Conservation (phyloP, 2,888 invertebrate species). For the Campopleginae sp. region DNA sequence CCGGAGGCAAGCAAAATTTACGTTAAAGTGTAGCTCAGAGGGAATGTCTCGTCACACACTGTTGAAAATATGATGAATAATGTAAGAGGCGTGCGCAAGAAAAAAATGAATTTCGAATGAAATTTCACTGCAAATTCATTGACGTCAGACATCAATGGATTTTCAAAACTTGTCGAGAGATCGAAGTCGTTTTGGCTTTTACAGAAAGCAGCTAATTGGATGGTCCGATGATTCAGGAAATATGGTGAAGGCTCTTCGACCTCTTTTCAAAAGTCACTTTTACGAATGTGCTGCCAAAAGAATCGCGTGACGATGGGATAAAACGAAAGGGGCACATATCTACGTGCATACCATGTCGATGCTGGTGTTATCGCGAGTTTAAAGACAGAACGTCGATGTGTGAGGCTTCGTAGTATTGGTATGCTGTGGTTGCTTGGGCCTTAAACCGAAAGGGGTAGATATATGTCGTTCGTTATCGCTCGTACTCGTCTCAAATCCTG, state of each 20-base stretch:
- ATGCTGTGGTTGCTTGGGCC: slow-evolving; percentile 33
- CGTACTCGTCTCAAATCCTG: slow-evolving; percentile 59
- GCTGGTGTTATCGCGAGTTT: slow-evolving; percentile 74
- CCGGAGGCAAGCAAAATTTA: slow-evolving; percentile 21
- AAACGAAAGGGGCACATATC: slow-evolving; percentile 4
- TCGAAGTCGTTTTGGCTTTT: slow-evolving; percentile 42
- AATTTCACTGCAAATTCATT: neutral
- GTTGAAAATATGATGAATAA: neutral
- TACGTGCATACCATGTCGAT: slow-evolving; percentile 34
- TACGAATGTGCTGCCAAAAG: slow-evolving; percentile 65
- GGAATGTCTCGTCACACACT: neutral
- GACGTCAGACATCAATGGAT: neutral
- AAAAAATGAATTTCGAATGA: neutral
- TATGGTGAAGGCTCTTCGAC: slow-evolving; percentile 56
- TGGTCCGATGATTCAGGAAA: slow-evolving; percentile 26
- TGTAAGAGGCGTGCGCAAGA: slow-evolving; percentile 7
- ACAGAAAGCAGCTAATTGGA: slow-evolving; percentile 19
- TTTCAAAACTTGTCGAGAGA: slow-evolving; percentile 16
- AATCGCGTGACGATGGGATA: slow-evolving; percentile 77
- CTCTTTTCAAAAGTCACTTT: slow-evolving; percentile 65
- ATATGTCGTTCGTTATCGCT: slow-evolving; percentile 66
- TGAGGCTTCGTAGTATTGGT: slow-evolving; percentile 49
- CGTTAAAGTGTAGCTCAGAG: slow-evolving; percentile 9
- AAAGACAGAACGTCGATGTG: slow-evolving; percentile 76
- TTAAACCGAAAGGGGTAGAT: slow-evolving; percentile 24